Evolutionary conservation across 2,113 vertebrate genomes (phyloP).

Genomic region (Syngnathoides biaculeatus): DNA sequence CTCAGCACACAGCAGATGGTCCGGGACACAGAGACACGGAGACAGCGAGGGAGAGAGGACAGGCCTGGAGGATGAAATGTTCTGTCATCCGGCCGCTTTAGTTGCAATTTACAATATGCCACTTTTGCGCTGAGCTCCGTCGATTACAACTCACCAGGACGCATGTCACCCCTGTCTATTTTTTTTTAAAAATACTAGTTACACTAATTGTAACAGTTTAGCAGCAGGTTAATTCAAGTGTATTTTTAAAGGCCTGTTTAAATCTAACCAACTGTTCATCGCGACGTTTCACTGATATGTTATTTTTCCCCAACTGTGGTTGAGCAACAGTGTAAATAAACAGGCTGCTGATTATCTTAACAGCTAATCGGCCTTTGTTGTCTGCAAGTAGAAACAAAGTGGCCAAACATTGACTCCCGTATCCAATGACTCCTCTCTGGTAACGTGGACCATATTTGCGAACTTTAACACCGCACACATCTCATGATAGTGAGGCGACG

Average conservation of each 20-base stretch:
- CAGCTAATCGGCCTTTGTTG: conserved; percentile 10
- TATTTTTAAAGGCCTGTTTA: neutral
- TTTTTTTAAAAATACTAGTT: neutral
- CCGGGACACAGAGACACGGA: conserved; percentile 44
- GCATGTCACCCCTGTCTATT: neutral
- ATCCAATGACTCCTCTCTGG: neutral
- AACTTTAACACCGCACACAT: neutral
- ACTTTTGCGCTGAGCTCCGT: neutral
- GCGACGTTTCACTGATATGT: neutral
- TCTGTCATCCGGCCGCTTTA: conserved; percentile 31
- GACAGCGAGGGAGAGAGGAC: conserved; percentile 10
- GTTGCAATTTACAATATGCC: conserved; percentile 16
- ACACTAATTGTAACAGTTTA: neutral
- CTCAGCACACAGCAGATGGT: conserved; percentile 78
- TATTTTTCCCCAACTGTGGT: neutral
- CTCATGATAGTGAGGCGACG: neutral
- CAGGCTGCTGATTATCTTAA: conserved; percentile 38
- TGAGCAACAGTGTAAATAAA: conserved; percentile 4
- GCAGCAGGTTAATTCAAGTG: neutral
- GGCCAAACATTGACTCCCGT: neutral
- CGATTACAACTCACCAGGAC: neutral
- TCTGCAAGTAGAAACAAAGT: conserved; percentile 11
- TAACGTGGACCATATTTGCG: neutral
- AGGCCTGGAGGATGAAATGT: conserved; percentile 14
- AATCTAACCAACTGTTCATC: neutral